Evolutionary conservation across 2,797 vertebrate genomes (phyloP), one percentile per base, ranked within the genome.

Genomic region (Hippoglossus hippoglossus): DNA sequence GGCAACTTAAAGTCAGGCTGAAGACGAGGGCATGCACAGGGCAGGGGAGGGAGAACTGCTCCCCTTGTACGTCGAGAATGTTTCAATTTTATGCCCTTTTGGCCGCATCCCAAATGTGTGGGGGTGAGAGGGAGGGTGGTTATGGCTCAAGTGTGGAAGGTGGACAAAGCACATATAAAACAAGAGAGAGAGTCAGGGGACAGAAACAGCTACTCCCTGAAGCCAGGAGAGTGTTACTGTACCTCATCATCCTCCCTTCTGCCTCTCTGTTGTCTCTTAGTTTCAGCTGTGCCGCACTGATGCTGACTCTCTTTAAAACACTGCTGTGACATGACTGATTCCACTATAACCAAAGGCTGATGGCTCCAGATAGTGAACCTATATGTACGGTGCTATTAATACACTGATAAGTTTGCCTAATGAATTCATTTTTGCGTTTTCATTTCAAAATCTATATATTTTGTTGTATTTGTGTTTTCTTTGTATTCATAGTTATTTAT

Each of bases 1-100:
- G 75, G 72, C 50, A 81, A 71, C 81, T 83, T 80, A 76, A 75
- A 79, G 78, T 75, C 73, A 58, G 69, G 71, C 61, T 77, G 68
- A 89, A 68, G 67, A 71, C 2, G 68, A 81, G 88, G 90, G 74
- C 82, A 85, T 77, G 75, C 80, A 76, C 77, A 67, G 75, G 81
- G 52, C 67, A 85, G 72, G 39, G 65, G 65, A 83, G 61, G 62
- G 77, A 88, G 68, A 87, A 78, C 61, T 56, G 84, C 66, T 64
- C 76, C 67, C 47, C 65, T 84, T 71, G 79, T 84, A 84, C 70
- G 73, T 51, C 63, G 54, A 76, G 60, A 70, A 51, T 46, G 73
- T 64, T 72, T 71, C 70, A 76, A 77, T 83, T 82, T 72, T 46
- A 79, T 83, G 54, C 63, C 64, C 70, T 53, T 75, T 53, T 82